Conservation (phyloP, 2,113 vertebrate species). For the Psophia crepitans region DNA sequence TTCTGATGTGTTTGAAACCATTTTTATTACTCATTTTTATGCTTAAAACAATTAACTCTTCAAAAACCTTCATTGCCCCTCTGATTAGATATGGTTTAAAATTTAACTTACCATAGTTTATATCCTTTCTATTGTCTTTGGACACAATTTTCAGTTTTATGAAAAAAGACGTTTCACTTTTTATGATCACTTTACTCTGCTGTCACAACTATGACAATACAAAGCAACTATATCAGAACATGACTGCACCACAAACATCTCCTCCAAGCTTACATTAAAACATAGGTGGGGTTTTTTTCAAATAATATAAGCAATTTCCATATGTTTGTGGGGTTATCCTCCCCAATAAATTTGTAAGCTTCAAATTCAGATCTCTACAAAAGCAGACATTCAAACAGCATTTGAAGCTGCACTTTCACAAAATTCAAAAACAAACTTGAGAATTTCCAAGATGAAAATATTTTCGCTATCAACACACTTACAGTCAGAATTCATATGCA, state of each 20-base stretch:
- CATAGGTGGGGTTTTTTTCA: not conserved
- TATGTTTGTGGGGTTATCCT: not conserved
- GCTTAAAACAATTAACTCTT: not conserved
- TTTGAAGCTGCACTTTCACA: not conserved
- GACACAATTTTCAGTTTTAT: not conserved
- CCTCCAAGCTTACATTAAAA: not conserved
- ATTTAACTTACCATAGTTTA: not conserved
- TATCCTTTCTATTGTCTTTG: not conserved
- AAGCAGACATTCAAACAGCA: not conserved
- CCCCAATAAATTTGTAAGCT: not conserved
- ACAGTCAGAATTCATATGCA: not conserved
- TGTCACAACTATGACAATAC: not conserved
- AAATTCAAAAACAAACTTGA: not conserved
- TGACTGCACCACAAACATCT: fast-evolving
- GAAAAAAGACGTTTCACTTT: not conserved
- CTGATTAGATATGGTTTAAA: not conserved
- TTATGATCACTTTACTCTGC: not conserved
- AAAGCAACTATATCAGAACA: not conserved
- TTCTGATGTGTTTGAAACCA: not conserved
- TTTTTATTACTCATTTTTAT: not conserved
- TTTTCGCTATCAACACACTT: not conserved
- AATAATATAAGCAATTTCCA: not conserved
- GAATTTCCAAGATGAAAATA: not conserved
- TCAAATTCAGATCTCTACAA: not conserved
- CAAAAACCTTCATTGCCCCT: not conserved